Conservation (phyloP, 2,113 vertebrate genomes). For the Anolis carolinensis region DNA sequence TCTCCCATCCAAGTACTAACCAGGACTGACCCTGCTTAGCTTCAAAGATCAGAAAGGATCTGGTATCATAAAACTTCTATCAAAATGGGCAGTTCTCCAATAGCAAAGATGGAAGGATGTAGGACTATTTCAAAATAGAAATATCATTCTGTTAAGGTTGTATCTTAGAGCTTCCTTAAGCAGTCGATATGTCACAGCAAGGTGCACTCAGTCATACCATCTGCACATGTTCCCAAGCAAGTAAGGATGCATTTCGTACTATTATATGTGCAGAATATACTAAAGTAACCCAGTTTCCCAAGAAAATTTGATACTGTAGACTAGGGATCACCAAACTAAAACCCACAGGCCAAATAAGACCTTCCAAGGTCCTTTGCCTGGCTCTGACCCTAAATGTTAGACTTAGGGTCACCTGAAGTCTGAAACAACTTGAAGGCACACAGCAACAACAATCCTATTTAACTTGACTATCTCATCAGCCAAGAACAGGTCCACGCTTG, state of each 20-base stretch:
- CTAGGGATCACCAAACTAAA: too few species aligned
- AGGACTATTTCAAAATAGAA: background rate
- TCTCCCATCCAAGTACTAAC: too few species aligned
- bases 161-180: background rate
- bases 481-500: too few species aligned
- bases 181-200: background rate
- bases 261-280: background rate
- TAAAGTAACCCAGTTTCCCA: background rate
- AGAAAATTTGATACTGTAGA: background rate
- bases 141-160: background rate
- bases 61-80: background rate
- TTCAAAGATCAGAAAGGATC: background rate
- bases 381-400: too few species aligned
- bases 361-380: too few species aligned
- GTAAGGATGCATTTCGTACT: background rate
- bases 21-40: too few species aligned
- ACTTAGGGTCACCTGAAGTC: too few species aligned
- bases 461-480: too few species aligned
- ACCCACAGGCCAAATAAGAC: too few species aligned
- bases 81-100: conserved; percentile 4
- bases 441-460: too few species aligned
- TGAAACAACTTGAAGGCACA: too few species aligned
- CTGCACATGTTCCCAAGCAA: background rate
- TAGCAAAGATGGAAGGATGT: background rate
- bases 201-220: background rate